Base-by-base conservation (phyloP, 1,140 invertebrate species). In the Tetraneura akinire region DNA sequence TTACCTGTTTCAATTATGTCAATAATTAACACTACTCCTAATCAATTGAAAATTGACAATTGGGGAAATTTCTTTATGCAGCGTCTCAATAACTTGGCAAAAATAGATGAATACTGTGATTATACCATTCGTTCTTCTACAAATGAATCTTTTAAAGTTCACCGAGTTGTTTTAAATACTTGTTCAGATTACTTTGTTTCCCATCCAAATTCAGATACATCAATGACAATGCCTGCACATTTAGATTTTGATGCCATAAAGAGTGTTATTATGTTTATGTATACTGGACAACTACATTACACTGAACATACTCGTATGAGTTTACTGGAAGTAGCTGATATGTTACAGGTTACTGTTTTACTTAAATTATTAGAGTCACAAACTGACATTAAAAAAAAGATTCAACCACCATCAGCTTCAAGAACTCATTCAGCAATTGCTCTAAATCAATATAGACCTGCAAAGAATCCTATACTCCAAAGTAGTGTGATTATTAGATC, bases 121-220 rank as follows among this genome's bases (percentile, higher is more conserved):
- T 78, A 78, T 29, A 78, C 74, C 1, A 78, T 78, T 60, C 74
- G 74, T 78, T 78, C 74, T 26, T 9, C 13, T 26, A 4, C 32
- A 18, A 62, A 78, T 47, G 74, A 78, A 60, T 78, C 74, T 4
- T 78, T 78, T 13, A 78, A 78, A 78, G 74, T 78, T 10, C 74
- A 78, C 4, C 37, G 74, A 18, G 74, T 78, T 13, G 74, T 78
- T 45, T 62, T 78, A 16, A 78, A 78, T 29, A 78, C 74, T 4
- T 78, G 74, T 45, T 78, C 74, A n/a, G 74, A 78, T 29, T 78
- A 78, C 47, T 78, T 78, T 60, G 74, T 78, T 29, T 78, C 74
- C 1, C 74, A 78, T 47, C 74, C 55, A 10, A 78, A 23, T 42
- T 16, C 37, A 13, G 74, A 78, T 11, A 78, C 37, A n/a, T 47